Base-by-base conservation (phyloP, 2,888 invertebrate genomes). In the Sminthurides aquaticus region DNA sequence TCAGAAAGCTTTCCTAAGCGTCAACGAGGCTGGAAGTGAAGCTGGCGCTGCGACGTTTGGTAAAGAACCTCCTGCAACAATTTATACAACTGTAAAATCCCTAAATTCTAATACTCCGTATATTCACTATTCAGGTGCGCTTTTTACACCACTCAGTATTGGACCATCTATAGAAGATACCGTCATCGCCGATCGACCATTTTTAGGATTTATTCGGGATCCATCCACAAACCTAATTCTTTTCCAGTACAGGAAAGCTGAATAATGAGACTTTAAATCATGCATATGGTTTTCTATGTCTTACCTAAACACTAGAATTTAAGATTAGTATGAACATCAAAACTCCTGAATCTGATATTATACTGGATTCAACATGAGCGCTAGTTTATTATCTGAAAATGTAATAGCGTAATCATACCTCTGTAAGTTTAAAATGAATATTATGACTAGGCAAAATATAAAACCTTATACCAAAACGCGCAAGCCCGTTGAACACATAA, bases 1-100 rank as follows among this genome's bases (percentile, higher is more conserved):
- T 0, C 92, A 93, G 76, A 92, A 92, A 77, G 87, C 90, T 0
- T 89, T 87, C 75, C 86, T 93, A 72, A 88, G 89, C 75, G 88
- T 92, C 0, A 88, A 90, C 77, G 93, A 93, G 77, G 87, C 90
- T 76, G 93, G 93, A 0, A 87, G 89, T 0, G 91, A 91, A 76
- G 89, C 90, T 0, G 87, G 91, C 48, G 89, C 91, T 2, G 90
- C 88, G 15, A 89, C 90, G 11, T 65, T 66, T 60, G 88, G 90
- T 89, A 80, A 82, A 84, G 80, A 52, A 65, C 54, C 2, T 25
- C n/a, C 2, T 3, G 20, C 28, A 28, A 2, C 3, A 24, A 3
- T n/a, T n/a, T n/a, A n/a, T n/a, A n/a, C n/a, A n/a, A n/a, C n/a
- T n/a, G 3, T 3, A 20, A 8, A 49, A 49, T n/a, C n/a, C n/a